These are phyloP conservation scores for Hymenochirus boettgeri DNA, from an alignment of 2,113 vertebrate species.

Conservation along the genomic window DNA sequence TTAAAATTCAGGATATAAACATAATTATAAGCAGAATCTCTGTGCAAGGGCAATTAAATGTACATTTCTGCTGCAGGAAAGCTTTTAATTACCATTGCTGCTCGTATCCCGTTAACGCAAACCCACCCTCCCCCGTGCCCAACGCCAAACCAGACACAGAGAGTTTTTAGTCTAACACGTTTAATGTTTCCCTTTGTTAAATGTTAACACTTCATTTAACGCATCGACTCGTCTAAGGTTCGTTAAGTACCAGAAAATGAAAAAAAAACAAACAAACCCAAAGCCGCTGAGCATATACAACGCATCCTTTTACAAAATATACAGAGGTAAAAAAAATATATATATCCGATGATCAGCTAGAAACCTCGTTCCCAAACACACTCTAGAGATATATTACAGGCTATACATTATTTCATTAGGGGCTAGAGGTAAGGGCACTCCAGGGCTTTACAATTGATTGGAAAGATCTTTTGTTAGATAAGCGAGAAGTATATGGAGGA, in stretches of 20 bases:
- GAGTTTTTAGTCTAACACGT: neutral
- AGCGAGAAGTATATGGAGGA: too few relatives aligned
- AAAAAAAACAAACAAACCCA: too few relatives aligned
- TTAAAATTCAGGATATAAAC: neutral
- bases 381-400: neutral
- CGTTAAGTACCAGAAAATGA: neutral
- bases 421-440: neutral
- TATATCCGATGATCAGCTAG: neutral
- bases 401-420: neutral
- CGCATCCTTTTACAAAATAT: conserved; percentile 38
- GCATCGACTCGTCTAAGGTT: neutral
- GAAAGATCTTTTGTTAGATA: neutral
- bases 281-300: neutral
- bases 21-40: neutral
- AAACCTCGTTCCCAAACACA: neutral
- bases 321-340: conserved; percentile 26
- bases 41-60: neutral
- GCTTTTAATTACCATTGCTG: neutral
- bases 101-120: too few relatives aligned
- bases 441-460: conserved; percentile 23
- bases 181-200: neutral
- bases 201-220: neutral
- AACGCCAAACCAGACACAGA: too few relatives aligned
- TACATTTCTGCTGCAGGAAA: neutral
- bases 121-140: too few relatives aligned